phyloP scores from a whole-genome alignment of 2,888 invertebrate genomes.

The Lordiphosa fenestrarum region DNA sequence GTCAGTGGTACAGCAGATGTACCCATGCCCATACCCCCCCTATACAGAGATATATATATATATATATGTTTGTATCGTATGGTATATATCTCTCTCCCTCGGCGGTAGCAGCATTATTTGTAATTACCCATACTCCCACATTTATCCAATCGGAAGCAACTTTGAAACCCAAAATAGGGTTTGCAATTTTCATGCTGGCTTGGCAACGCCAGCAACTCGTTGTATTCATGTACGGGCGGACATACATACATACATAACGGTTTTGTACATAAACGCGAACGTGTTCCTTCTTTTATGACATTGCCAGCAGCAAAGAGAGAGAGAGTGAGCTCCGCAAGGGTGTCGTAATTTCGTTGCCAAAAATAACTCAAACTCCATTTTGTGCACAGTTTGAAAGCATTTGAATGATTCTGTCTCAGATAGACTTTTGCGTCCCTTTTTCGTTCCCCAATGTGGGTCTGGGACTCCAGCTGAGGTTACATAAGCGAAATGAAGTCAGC shows the following conservation, averaged over 20 bases:
- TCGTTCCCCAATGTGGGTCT: constrained; percentile 28
- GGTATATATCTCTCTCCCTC: constrained; percentile 3
- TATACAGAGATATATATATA: neutral
- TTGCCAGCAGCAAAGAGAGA: constrained; percentile 1
- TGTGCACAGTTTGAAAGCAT: constrained; percentile 29
- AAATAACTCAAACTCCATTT: constrained; percentile 72
- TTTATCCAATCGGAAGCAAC: constrained; percentile 77
- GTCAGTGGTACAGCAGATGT: constrained; percentile 66
- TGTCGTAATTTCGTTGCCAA: constrained; percentile 74
- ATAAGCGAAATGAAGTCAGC: constrained; percentile 57
- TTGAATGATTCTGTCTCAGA: constrained; percentile 1
- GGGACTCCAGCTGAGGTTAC: constrained; percentile 22
- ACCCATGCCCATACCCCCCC: constrained; percentile 14
- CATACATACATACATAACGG: constrained; percentile 11
- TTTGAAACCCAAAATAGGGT: constrained; percentile 76
- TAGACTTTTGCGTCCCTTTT: constrained; percentile 11
- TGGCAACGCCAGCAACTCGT: constrained; percentile 50
- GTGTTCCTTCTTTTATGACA: constrained; percentile 20
- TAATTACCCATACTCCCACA: constrained; percentile 75
- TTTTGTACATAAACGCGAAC: constrained; percentile 35
- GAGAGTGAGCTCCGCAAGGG: constrained; percentile 48
- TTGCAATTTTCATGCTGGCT: constrained; percentile 61
- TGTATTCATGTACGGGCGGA: neutral
- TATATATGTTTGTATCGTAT: neutral
- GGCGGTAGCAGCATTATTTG: constrained; percentile 58